Evolutionary conservation across 2,113 vertebrate genomes (phyloP), one percentile per base, ranked within the genome.

Genomic region (Heterotilapia buettikoferi): DNA sequence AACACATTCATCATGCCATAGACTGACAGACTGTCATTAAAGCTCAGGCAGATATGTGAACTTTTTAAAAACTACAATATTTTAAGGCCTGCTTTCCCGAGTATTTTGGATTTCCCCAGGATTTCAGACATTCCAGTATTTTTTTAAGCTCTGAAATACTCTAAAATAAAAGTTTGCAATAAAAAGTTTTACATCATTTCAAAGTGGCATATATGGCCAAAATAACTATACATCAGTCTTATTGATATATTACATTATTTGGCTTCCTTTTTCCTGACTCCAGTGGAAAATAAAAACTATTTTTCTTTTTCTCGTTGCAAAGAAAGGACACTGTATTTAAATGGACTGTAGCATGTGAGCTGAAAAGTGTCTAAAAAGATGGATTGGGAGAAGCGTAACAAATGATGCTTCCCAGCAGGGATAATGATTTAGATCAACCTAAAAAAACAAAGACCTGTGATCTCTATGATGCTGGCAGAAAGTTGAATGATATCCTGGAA

Each of bases 401-500:
- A 86, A 78, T n/a, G 53, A 80, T 88, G 57, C 80, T 87, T 80
- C 57, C n/a, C 53, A 57, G 61, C 61, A 90, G 84, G 73, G 57
- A 85, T 43, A 63, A 73, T 88, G 82, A 82, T 92, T 90, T 88
- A 91, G 80, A 68, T 68, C 33, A 66, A 47, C n/a, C 33, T 47
- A 61, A 81, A 84, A 79, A 85, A 43, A 1, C 18, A 36, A 38
- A 68, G 7, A 80, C 83, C 14, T 92, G 57, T 88, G 86, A 87
- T 87, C 82, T 81, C 66, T 24, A 40, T 45, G 80, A n/a, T 84
- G 78, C 81, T 92, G 82, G 91, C 89, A 88, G 85, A 59, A 90
- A 91, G 85, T 43, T 93, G 76, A 93, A 91, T 86, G 85, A 84
- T 82, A 86, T 91, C 87, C 85, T 90, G 90, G 90, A 91, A 88